Percentiles rank a stretch among this genome's conserved stretches.
phyloP scores from a whole-genome alignment of 2,113 vertebrate species.

The Phylloscopus trochiloides region DNA sequence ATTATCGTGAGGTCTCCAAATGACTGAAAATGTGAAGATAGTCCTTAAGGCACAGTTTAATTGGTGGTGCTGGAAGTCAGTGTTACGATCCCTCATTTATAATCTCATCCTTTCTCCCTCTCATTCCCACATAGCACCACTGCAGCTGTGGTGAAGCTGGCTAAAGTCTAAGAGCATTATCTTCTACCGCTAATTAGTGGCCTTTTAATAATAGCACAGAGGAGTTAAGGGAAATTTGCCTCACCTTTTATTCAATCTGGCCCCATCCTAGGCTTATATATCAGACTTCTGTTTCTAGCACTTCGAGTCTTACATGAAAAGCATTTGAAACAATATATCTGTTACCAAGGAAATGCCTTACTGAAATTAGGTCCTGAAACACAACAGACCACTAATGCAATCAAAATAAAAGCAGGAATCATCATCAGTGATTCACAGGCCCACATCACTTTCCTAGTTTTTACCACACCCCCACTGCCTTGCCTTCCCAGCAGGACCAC shows the following conservation, averaged over 20 bases:
- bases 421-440: neutral
- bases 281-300: neutral
- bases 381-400: neutral
- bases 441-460: neutral
- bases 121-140: neutral
- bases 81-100: neutral
- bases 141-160: neutral
- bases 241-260: neutral
- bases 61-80: neutral
- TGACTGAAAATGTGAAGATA: neutral
- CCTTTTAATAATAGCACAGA: neutral
- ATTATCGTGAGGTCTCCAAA: neutral
- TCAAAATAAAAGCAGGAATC: neutral
- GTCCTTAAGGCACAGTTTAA: conserved; percentile 24
- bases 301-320: neutral
- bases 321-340: neutral
- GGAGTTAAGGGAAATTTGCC: neutral
- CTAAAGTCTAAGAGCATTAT: neutral
- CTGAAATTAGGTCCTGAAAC: neutral
- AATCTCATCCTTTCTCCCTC: neutral
- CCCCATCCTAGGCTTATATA: neutral
- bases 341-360: neutral
- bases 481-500: neutral
- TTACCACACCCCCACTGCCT: rapidly evolving
- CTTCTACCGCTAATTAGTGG: neutral